Conservation (phyloP, 2,888 invertebrate species). For the Meteorus cinctellus region DNA sequence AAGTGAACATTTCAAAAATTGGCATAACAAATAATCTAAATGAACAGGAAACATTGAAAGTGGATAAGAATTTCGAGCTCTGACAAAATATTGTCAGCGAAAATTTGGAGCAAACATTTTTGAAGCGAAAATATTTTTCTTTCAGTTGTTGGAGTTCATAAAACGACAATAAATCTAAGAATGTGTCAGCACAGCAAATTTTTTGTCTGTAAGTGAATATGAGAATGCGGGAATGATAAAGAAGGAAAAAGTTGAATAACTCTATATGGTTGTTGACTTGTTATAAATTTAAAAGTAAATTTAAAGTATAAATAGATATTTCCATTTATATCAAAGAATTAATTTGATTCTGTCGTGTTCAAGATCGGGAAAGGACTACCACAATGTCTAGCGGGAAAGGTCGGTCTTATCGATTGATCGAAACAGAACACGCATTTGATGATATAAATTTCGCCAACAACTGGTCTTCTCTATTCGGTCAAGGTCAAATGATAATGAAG, state of each 20-base stretch:
- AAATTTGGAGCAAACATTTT: neutral
- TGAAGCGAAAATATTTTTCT: neutral
- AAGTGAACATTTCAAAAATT: neutral
- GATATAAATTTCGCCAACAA: slow-evolving; percentile 28
- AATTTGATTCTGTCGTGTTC: neutral
- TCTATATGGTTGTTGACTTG: slow-evolving; percentile 6
- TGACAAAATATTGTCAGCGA: neutral
- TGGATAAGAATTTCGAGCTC: neutral
- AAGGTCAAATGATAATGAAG: slow-evolving; percentile 45
- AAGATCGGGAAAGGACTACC: slow-evolving; percentile 15
- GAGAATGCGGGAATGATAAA: neutral
- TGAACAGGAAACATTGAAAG: neutral
- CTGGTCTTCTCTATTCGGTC: slow-evolving; percentile 48
- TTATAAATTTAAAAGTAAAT: slow-evolving; percentile 19
- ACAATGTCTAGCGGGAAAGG: slow-evolving; percentile 12
- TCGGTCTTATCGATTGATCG: slow-evolving; percentile 37
- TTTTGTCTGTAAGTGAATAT: neutral
- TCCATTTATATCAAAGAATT: slow-evolving; percentile 3
- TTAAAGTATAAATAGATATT: slow-evolving; percentile 11
- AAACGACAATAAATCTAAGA: neutral
- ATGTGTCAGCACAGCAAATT: neutral
- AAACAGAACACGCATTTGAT: slow-evolving; percentile 31
- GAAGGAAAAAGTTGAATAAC: neutral
- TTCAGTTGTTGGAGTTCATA: neutral
- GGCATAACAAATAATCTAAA: neutral